Base-by-base conservation (phyloP, 2,797 vertebrate species). In the Smutsia temminckii region DNA sequence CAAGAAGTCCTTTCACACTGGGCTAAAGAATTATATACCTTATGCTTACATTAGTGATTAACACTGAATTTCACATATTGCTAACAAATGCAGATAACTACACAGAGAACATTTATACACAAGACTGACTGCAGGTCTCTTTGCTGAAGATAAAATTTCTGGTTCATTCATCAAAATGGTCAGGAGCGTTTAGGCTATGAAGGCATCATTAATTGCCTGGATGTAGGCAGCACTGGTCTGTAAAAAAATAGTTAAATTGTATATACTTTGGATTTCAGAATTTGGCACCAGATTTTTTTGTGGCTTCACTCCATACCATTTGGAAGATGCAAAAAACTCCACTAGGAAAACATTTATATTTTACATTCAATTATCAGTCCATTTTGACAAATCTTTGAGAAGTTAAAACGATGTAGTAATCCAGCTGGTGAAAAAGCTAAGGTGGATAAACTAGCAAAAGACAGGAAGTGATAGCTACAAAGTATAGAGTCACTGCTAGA, bases 331-430 rank as follows among this genome's bases (percentile, higher is more conserved):
- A 94, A 72, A 94, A 53, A 12, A 49, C 63, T 68, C 53, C 42
- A 84, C 18, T 78, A 34, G 55, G 90, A 89, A 84, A 94, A 59
- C 23, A 55, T 72, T 20, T 85, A 0, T 66, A n/a, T 68, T 61
- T 78, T 79, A 80, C 17, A 74, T 49, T 88, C 37, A 72, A 21
- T 49, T 49, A 49, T 51, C 69, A 93, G 51, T 77, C 51, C 46
- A 68, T n/a, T 87, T n/a, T 89, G 80, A 79, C 77, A 40, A 42
- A 77, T 71, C 83, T 94, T 53, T 55, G 78, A 93, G 81, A 88
- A 75, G 78, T 3, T 61, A 64, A 89, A 51, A 12, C 68, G 80
- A 55, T 84, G 5, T 6, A 85, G 29, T 78, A 68, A 96, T 40
- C 18, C 32, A 72, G 72, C 37, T 79, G 83, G 18, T 55, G 32